Conservation (phyloP, 2,113 vertebrate genomes). For the Vombatus ursinus region DNA sequence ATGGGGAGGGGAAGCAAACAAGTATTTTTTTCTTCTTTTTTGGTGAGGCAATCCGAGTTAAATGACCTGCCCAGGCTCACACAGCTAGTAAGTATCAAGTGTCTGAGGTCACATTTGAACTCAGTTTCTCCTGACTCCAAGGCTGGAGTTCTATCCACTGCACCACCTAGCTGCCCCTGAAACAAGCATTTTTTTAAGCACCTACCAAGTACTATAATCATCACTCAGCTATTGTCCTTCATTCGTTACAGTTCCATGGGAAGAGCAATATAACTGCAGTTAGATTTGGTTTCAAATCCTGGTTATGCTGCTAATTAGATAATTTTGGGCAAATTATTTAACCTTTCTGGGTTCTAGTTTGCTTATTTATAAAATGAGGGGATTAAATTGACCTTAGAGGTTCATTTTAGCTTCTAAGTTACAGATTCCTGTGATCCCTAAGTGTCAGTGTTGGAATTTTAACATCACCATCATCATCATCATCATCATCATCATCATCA, state of each 20-base stretch:
- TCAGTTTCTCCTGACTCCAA: too few relatives aligned
- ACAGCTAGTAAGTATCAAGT: too few relatives aligned
- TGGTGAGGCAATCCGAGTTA: too few relatives aligned
- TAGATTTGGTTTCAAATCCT: not conserved
- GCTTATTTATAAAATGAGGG: not conserved
- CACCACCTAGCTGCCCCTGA: too few relatives aligned
- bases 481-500: not conserved
- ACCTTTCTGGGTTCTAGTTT: not conserved
- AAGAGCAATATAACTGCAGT: not conserved
- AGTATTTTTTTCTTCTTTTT: too few relatives aligned
- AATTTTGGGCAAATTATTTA: not conserved
- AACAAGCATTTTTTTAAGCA: not conserved
- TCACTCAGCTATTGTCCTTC: not conserved
- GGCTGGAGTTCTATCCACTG: too few relatives aligned
- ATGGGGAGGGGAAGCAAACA: not conserved
- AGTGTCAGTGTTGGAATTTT: not conserved
- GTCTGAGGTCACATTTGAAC: too few relatives aligned
- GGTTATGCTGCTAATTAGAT: not conserved
- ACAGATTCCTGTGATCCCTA: not conserved
- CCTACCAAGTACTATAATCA: not conserved
- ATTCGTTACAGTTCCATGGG: not conserved
- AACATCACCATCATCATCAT: not conserved
- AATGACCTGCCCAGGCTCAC: too few relatives aligned
- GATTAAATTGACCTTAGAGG: not conserved
- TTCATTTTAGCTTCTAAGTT: not conserved